Conservation (phyloP, 2,797 vertebrate species). For the Thripadectes ignobilis region DNA sequence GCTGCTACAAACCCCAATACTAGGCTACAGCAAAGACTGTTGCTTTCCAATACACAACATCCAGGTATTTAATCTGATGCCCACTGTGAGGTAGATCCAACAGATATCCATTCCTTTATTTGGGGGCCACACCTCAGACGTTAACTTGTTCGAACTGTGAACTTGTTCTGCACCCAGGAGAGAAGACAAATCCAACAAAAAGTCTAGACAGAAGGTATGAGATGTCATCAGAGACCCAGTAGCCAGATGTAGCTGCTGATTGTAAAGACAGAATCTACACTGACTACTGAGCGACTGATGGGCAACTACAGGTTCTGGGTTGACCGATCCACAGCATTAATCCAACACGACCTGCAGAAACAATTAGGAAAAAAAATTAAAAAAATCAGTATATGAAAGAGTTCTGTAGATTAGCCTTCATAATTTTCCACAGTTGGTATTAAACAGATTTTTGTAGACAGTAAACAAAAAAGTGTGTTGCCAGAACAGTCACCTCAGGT, state of each 20-base stretch:
- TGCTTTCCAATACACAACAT: not conserved
- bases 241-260: constrained; percentile 99
- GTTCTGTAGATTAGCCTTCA: not conserved
- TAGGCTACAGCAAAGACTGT: not conserved
- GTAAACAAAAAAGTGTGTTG: not conserved
- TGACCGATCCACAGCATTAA: constrained; percentile 25
- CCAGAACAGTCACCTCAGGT: not conserved
- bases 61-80: constrained; percentile 13
- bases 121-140: constrained; percentile 73
- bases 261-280: constrained; percentile 98
- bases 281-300: constrained; percentile 98
- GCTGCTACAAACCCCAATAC: not conserved
- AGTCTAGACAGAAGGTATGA: constrained; percentile 49
- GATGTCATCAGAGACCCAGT: constrained; percentile 97
- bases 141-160: not conserved
- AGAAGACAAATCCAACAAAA: constrained; percentile 19
- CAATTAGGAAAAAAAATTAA: constrained; percentile 11
- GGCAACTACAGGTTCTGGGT: constrained; percentile 65
- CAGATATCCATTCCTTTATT: constrained; percentile 17
- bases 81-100: not conserved
- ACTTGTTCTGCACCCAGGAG: constrained; percentile 52
- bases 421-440: not conserved
- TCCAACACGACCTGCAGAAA: constrained; percentile 64
- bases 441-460: not conserved
- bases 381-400: not conserved